Base-by-base conservation (phyloP, 2,797 vertebrate species). In the Gobionotothen gibberifrons region DNA sequence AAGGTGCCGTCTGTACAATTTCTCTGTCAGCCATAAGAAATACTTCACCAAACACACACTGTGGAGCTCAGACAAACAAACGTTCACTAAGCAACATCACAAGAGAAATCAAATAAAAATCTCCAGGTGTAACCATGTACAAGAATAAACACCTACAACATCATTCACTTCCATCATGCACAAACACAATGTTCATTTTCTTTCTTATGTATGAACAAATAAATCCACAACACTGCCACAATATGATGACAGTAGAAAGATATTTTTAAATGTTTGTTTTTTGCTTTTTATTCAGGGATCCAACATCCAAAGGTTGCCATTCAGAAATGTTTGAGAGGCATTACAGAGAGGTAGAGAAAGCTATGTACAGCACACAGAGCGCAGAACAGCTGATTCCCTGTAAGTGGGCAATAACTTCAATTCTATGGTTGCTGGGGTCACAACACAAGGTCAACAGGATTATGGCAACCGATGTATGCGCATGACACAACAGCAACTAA, bases 391-490 rank as follows among this genome's bases (percentile, higher is more conserved):
- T 44, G 15, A 55, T 59, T 44, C 15, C n/a, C 60, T 49, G 52
- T 43, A 70, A 63, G 13, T 49, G 47, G 74, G 3, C 8, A 15
- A 72, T 52, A 21, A 26, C 36, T 46, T 70, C n/a, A 67, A 8
- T 39, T 48, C 9, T 60, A 5, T 15, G 49, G 47, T 40, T 54
- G 54, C 42, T 60, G 55, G 17, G 19, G 59, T 54, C 72, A 44
- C 47, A 79, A 51, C 9, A 60, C 32, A 49, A 74, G 57, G 62
- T 73, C 64, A 83, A 81, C 47, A 10, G 22, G 51, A 81, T 88
- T 49, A 84, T 42, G 16, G 22, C 10, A n/a, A 71, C 16, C 60
- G 54, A 59, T 83, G 65, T 49, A 51, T 72, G 62, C 46, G 60
- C 2, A 55, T 87, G 84, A 85, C 8, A 63, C 36, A 26, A 26